Evolutionary conservation across 1,140 invertebrate genomes (phyloP).

Genomic region (Akabosia matsudoensis): DNA sequence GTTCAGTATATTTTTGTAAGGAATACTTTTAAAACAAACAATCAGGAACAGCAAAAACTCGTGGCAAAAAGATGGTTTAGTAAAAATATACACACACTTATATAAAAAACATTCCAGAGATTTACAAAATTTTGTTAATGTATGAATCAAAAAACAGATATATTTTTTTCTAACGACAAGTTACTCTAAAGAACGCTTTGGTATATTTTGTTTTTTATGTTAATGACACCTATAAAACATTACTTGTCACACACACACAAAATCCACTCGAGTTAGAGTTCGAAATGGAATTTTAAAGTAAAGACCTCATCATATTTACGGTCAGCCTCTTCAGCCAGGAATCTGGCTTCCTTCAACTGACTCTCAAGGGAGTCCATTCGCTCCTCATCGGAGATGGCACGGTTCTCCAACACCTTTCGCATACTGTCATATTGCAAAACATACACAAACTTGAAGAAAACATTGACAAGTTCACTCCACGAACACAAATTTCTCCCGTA

Average conservation of each 20-base stretch:
- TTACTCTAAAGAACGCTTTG: too few species aligned
- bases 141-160: too few species aligned
- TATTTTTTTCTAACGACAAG: too few species aligned
- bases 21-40: neutral
- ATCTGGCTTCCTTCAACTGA: constrained; percentile 98
- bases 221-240: neutral
- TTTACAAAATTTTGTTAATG: too few species aligned
- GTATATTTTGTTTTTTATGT: too few species aligned
- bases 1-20: neutral
- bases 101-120: too few species aligned
- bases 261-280: constrained; percentile 28
- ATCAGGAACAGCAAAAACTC: too few species aligned
- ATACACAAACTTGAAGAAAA: neutral
- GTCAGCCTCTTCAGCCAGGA: constrained; percentile 99
- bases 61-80: too few species aligned
- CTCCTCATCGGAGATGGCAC: constrained; percentile 98
- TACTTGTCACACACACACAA: neutral
- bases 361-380: constrained; percentile 98
- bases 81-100: too few species aligned
- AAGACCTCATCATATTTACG: constrained; percentile 99
- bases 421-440: constrained; percentile 63
- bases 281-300: constrained; percentile 28
- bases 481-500: neutral
- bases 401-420: constrained; percentile 99
- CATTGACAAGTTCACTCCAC: too few species aligned